Percentiles rank a stretch among this genome's conserved stretches.
Conservation (phyloP, 2,888 invertebrate species). For the Spodoptera littoralis region DNA sequence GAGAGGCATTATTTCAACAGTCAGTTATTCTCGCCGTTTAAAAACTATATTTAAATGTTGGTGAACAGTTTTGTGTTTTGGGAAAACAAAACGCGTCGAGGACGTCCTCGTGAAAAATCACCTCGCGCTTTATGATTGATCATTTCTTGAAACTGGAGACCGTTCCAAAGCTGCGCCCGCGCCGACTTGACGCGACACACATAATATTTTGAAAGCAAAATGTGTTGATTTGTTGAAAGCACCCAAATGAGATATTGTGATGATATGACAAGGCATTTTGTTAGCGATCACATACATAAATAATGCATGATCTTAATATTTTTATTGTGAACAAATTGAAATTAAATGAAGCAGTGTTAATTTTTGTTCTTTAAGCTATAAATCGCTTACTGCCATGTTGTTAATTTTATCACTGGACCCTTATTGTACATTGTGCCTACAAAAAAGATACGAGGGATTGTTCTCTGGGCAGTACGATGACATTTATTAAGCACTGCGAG, state of each 20-base stretch:
- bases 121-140: constrained; percentile 86
- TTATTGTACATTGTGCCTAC: neutral
- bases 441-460: constrained; percentile 35
- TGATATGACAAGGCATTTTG: constrained; percentile 66
- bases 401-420: constrained; percentile 29
- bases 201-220: constrained; percentile 74
- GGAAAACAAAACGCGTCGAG: constrained; percentile 80
- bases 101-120: constrained; percentile 83
- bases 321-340: constrained; percentile 39
- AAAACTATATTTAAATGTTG: constrained; percentile 78
- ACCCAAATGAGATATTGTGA: constrained; percentile 73
- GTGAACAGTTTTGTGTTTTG: constrained; percentile 78
- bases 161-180: constrained; percentile 54
- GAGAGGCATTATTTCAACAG: constrained; percentile 76
- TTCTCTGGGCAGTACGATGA: constrained; percentile 35
- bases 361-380: constrained; percentile 31
- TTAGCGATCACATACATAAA: constrained; percentile 58
- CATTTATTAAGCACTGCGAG: constrained; percentile 58
- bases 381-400: constrained; percentile 46
- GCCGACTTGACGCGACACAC: constrained; percentile 51
- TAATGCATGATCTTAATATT: constrained; percentile 35
- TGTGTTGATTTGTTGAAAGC: constrained; percentile 83
- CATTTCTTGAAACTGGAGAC: constrained; percentile 82
- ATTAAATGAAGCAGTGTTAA: constrained; percentile 13
- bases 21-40: constrained; percentile 75